A percentile compares a stretch with the other conserved stretches of the same genome.
Conservation (phyloP, 1,140 invertebrate species). For the Heterodera carotae region DNA sequence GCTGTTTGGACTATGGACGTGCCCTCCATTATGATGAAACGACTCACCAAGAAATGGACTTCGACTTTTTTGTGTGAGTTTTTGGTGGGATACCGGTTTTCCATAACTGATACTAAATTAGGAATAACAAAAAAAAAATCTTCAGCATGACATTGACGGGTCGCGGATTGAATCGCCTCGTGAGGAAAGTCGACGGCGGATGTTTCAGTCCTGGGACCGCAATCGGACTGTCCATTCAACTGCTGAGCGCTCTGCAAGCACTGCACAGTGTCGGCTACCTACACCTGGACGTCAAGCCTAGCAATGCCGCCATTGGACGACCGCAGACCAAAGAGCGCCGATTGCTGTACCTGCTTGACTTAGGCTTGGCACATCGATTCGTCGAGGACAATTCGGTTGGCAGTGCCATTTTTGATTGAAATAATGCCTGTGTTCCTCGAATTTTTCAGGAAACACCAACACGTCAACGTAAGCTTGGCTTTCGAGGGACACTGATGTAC, state of each 20-base stretch:
- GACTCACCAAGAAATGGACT: background rate
- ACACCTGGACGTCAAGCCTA: constrained; percentile 55
- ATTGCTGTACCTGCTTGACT: constrained; percentile 51
- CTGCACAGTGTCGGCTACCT: constrained; percentile 48
- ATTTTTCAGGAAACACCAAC: too few species aligned
- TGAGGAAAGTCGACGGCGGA: background rate
- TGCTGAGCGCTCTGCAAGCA: constrained; percentile 48
- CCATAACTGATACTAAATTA: background rate
- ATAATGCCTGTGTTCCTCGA: constrained; percentile 25
- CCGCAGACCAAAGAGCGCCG: constrained; percentile 44
- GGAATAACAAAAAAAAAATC: too few species aligned
- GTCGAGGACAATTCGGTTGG: constrained; percentile 24
- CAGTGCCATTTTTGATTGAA: constrained; percentile 32
- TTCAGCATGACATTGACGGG: constrained; percentile 2
- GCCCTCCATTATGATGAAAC: background rate
- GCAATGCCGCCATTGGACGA: constrained; percentile 49
- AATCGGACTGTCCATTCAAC: constrained; percentile 45
- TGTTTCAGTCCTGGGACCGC: constrained; percentile 42
- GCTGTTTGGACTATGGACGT: constrained; percentile 31
- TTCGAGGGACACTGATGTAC: constrained; percentile 59
- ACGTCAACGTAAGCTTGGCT: constrained; percentile 28
- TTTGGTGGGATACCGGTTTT: background rate
- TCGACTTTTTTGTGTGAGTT: constrained; percentile 13
- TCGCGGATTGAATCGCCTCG: background rate
- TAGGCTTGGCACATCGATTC: constrained; percentile 50